Base-by-base conservation (phyloP, 2,888 invertebrate genomes). In the Hypercompe scribonia region DNA sequence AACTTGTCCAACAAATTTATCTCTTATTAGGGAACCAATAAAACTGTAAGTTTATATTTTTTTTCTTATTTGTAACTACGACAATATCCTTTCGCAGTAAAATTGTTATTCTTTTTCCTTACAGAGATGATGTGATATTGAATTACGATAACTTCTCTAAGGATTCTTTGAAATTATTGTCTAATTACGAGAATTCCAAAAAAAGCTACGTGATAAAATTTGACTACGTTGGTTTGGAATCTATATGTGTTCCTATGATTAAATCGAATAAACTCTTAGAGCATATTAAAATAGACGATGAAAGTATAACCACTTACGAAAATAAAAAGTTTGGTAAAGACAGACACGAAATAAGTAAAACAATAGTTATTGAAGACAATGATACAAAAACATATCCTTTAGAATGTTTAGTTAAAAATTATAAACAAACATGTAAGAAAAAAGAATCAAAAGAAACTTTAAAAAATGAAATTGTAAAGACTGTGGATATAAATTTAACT, bases 171-270 rank as follows among this genome's bases (percentile, higher is more conserved):
- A 11, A 72, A n/a, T 36, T 36, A 58, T 5, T 63, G 15, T 65
- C 75, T n/a, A 69, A 63, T n/a, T 15, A 69, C 8, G 39, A 75
- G 4, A 24, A 50, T n/a, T 31, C 50, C 1, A 72, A 75, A 31
- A 42, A 66, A 67, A 72, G 66, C 39, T 75, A 72, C 24, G 13
- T 72, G 0, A 1, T 75, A 28, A 63, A 72, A 54, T 33, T 75
- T 8, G 31, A 33, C 31, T 72, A 67, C 39, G 21, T 1, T 3
- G 39, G 33, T 34, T 63, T 31, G 3, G 65, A 39, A 28, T 31
- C 31, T 5, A 36, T 36, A 42, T 75, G 75, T 64, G 24, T 63
- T 36, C 46, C 33, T 50, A 39, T 65, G 33, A 54, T 50, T n/a
- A 72, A 66, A 61, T 28, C 65, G 33, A 28, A 2, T 28, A 63